A percentile compares a stretch with the other conserved stretches of the same genome.
Conservation (phyloP, 1,140 invertebrate species). For the Zaprionus capensis region DNA sequence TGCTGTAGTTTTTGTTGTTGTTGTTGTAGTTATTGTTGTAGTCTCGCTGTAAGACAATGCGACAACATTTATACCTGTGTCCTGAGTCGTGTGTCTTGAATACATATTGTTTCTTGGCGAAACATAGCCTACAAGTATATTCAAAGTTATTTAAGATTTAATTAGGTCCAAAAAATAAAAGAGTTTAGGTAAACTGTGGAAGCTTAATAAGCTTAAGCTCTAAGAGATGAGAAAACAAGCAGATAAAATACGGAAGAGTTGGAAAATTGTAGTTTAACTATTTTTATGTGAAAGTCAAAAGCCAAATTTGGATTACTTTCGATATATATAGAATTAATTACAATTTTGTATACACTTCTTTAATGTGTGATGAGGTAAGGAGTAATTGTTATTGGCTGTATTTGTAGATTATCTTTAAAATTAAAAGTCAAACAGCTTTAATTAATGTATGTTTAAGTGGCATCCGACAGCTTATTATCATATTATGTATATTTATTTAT, state of each 20-base stretch:
- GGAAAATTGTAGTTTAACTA: too few species aligned
- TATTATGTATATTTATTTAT: background rate
- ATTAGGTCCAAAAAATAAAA: background rate
- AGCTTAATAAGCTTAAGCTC: background rate
- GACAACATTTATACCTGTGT: conserved; percentile 20
- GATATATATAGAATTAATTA: background rate
- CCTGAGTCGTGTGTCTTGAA: background rate
- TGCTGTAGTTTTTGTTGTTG: background rate
- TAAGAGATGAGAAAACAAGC: background rate
- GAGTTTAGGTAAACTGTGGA: background rate
- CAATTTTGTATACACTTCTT: background rate
- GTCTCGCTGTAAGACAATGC: background rate
- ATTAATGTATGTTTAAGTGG: too few species aligned
- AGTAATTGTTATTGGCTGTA: background rate
- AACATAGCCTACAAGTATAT: background rate
- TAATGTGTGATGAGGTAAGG: background rate
- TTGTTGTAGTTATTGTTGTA: conserved; percentile 11
- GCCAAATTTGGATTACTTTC: background rate
- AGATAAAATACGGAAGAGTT: too few species aligned
- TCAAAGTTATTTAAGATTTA: background rate
- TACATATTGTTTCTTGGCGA: background rate
- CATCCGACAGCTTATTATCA: too few species aligned
- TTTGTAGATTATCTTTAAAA: background rate
- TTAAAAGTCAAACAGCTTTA: background rate
- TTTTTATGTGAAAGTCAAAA: too few species aligned